phyloP scores from a whole-genome alignment of 1,140 invertebrate species.

The Sinonovacula constricta region DNA sequence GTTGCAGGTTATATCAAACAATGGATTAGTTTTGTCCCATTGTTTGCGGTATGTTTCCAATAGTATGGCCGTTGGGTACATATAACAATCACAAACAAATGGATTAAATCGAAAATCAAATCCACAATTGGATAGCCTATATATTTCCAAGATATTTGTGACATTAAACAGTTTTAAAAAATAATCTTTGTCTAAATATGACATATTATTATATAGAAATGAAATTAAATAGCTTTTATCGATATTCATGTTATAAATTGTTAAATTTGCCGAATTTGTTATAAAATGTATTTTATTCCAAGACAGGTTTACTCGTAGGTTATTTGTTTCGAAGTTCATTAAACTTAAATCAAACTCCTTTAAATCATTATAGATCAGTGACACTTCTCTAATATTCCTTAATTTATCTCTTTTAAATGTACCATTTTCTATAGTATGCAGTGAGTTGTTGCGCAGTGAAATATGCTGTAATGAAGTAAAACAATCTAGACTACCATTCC shows the following conservation, averaged over 20 bases:
- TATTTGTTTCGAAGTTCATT: not conserved
- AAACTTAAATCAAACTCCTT: constrained; percentile 3
- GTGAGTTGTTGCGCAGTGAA: not conserved
- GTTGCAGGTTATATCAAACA: constrained; percentile 17
- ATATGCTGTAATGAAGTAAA: not conserved
- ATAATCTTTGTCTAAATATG: not conserved
- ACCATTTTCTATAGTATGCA: constrained; percentile 3
- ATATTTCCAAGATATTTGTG: not conserved
- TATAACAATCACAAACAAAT: constrained; percentile 18
- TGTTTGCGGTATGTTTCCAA: not conserved
- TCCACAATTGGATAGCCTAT: not conserved
- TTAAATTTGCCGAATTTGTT: constrained; percentile 11
- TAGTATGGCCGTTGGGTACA: not conserved
- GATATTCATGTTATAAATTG: not conserved
- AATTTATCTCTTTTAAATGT: constrained; percentile 4
- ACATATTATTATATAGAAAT: constrained; percentile 9
- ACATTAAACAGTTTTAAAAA: constrained; percentile 5
- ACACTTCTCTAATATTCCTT: not conserved
- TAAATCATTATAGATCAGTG: not conserved
- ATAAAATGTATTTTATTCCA: not conserved
- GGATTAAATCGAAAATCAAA: constrained; percentile 24
- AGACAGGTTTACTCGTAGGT: not conserved
- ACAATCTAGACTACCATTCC: constrained; percentile 3
- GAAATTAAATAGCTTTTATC: not conserved
- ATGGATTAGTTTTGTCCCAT: constrained; percentile 11